Evolutionary conservation across 2,113 vertebrate species (phyloP).

Genomic region (Cryptotis parvus): DNA sequence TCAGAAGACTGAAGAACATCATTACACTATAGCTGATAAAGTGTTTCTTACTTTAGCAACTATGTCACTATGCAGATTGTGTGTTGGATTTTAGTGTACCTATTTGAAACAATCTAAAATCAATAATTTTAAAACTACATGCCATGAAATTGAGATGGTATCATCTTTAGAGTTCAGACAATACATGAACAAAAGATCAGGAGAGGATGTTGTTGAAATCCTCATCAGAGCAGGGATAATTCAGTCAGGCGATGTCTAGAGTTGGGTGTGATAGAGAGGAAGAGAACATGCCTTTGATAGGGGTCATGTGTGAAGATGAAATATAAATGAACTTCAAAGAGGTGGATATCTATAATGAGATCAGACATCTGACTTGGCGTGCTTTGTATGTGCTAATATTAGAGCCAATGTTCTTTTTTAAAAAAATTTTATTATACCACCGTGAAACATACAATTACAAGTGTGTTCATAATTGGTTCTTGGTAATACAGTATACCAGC

Average conservation of each 20-base stretch:
- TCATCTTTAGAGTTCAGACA: neutral
- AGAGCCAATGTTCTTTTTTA: neutral
- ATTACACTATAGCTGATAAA: neutral
- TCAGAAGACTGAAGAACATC: slow-evolving; percentile 23
- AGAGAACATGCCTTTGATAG: neutral
- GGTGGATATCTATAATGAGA: neutral
- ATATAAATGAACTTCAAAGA: neutral
- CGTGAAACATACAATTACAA: no score
- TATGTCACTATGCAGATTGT: neutral
- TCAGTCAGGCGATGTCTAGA: neutral
- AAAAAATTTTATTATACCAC: no score
- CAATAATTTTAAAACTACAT: neutral
- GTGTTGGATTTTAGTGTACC: neutral
- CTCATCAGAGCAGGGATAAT: neutral
- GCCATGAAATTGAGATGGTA: neutral
- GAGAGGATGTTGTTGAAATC: neutral
- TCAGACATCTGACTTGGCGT: neutral
- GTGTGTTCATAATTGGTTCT: no score
- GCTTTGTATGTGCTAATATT: neutral
- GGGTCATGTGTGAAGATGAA: neutral
- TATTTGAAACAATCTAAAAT: slow-evolving; percentile 35
- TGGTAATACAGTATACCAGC: no score
- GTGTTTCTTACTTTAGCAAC: slow-evolving; percentile 9
- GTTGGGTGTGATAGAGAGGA: neutral
- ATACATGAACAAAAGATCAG: neutral